A percentile compares a stretch with the other conserved stretches of the same genome.
These are phyloP conservation scores for Notiomystis cincta DNA, from an alignment of 2,113 vertebrate species.

Conservation along the genomic window DNA sequence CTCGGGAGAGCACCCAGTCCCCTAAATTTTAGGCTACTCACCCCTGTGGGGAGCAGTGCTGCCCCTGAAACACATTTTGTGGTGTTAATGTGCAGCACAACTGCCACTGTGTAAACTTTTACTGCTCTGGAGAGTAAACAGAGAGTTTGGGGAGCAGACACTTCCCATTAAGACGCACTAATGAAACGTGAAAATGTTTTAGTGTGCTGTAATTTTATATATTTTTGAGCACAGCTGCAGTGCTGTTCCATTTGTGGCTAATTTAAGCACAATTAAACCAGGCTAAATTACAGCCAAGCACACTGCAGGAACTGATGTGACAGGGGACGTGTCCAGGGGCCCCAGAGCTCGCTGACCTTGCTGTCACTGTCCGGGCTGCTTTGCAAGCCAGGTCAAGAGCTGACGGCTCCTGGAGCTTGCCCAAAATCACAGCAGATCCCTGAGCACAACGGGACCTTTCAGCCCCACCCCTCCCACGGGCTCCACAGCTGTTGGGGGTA, in stretches of 20 bases:
- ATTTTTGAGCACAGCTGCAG: constrained; percentile 32
- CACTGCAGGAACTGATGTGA: neutral
- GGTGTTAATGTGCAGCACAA: neutral
- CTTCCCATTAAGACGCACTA: constrained; percentile 40
- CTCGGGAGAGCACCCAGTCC: neutral
- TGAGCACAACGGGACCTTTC: fast-evolving
- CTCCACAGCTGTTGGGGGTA: neutral
- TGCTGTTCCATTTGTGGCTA: neutral
- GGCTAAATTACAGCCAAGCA: constrained; percentile 21
- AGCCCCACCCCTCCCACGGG: fast-evolving
- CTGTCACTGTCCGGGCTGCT: fast-evolving
- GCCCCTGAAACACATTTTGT: neutral
- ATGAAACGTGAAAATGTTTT: constrained; percentile 61
- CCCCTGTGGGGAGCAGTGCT: fast-evolving
- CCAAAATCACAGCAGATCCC: neutral
- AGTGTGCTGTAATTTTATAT: constrained; percentile 14
- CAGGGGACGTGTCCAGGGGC: neutral
- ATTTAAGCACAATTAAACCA: constrained; percentile 52
- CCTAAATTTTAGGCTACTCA: neutral
- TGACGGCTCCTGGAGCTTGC: fast-evolving
- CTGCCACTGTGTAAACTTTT: neutral
- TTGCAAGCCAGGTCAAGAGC: neutral
- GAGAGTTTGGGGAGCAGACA: constrained; percentile 30
- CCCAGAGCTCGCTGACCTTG: neutral
- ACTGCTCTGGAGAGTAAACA: neutral